A percentile compares a stretch with the other conserved stretches of the same genome.
phyloP scores from a whole-genome alignment of 2,888 invertebrate species.

The Epinotia demarniana region DNA sequence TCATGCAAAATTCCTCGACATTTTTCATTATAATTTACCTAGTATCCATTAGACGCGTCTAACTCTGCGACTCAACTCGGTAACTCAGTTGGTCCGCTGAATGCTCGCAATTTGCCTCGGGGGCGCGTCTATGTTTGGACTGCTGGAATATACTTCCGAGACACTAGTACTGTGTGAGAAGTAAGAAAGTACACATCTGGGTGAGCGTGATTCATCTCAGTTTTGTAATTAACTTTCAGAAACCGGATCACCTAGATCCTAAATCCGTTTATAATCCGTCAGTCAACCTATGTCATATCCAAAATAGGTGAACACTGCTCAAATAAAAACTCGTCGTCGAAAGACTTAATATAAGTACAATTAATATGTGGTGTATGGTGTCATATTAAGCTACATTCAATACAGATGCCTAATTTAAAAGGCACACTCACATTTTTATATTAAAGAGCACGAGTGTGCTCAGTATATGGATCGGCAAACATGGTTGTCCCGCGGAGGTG shows the following conservation, averaged over 20 bases:
- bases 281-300: too few relatives aligned
- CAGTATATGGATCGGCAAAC: neutral
- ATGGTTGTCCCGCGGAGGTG: conserved; percentile 29
- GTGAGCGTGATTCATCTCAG: neutral
- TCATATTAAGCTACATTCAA: too few relatives aligned
- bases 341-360: too few relatives aligned
- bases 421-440: too few relatives aligned
- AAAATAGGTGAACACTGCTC: too few relatives aligned
- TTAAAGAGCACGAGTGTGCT: neutral
- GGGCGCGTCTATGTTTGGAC: conserved; percentile 44
- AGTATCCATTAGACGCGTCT: conserved; percentile 36
- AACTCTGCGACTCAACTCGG: conserved; percentile 51
- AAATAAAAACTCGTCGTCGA: too few relatives aligned
- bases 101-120: conserved; percentile 68
- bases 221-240: neutral
- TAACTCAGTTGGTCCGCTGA: conserved; percentile 70
- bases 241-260: too few relatives aligned
- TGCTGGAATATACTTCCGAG: conserved; percentile 26
- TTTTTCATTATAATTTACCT: conserved; percentile 28
- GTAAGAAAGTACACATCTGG: too few relatives aligned
- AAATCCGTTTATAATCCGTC: too few relatives aligned
- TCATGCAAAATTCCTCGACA: conserved; percentile 16
- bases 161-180: neutral
- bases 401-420: too few relatives aligned
- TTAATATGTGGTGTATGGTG: too few relatives aligned